Base-by-base conservation (phyloP, 1,140 invertebrate species). In the Leptinotarsa defecta region DNA sequence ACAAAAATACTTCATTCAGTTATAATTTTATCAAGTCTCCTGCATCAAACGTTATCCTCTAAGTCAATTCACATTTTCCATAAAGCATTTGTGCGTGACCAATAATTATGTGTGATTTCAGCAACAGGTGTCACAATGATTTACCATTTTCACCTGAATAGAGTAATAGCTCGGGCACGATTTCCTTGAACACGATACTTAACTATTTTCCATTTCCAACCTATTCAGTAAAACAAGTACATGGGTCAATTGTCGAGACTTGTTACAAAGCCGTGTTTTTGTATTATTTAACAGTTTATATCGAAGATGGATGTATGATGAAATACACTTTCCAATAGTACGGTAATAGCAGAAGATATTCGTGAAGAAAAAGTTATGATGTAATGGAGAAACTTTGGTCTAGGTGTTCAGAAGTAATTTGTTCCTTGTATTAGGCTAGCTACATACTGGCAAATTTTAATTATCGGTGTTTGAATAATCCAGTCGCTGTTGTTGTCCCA, bases 31-130 rank as follows among this genome's bases (percentile, higher is more conserved):
- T 27, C 27, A 5, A 6, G 34, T 34, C 34, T 34, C 34, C 34
- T 34, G 4, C 2, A 34, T 34, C 27, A 13, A 48, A 22, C 52
- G 48, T 57, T 20, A 71, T 48, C 24, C 43, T 48, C 69, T 61
- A 57, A 24, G 57, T 73, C 48, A 65, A 64, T 61, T 62, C 62
- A 20, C 57, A 43, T 22, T 62, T 20, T 64, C 27, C 71, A 34
- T 68, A 76, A 71, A 68, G 48, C 48, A 69, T 15, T 13, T 49
- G 70, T 43, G 75, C 75, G 75, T 76, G 75, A 72, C 75, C 64
- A 27, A 68, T 68, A 76, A 76, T 76, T 57, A 68, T 57, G 61
- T 76, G 48, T 71, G 34, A 65, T 61, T 73, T 63, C 48, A 63
- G 67, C 57, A 77, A 69, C 48, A 65, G 57, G 68, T 74, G 73